phyloP scores from a whole-genome alignment of 1,140 invertebrate species.

The Capitella teleta region DNA sequence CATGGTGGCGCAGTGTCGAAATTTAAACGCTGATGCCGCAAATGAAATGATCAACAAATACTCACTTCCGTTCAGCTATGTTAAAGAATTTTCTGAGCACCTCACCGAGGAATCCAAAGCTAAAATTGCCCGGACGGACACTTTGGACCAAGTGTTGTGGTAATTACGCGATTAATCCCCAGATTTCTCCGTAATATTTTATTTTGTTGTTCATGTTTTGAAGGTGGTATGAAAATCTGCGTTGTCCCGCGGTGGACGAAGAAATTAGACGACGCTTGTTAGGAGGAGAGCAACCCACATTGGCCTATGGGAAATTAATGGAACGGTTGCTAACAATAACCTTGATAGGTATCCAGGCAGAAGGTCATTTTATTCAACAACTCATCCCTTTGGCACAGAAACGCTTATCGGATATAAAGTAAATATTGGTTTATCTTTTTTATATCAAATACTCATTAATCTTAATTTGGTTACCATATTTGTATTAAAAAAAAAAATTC shows the following conservation, averaged over 20 bases:
- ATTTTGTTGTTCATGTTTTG: slow-evolving; percentile 1
- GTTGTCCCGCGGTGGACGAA: slow-evolving; percentile 23
- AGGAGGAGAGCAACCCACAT: slow-evolving; percentile 17
- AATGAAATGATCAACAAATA: slow-evolving; percentile 22
- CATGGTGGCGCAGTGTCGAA: slow-evolving; percentile 15
- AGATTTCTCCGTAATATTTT: neutral
- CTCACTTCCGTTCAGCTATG: slow-evolving; percentile 24
- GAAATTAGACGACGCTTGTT: slow-evolving; percentile 20
- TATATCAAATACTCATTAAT: too few relatives aligned
- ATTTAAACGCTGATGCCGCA: slow-evolving; percentile 24
- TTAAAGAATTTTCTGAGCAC: slow-evolving; percentile 19
- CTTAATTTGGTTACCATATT: too few relatives aligned
- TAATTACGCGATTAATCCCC: slow-evolving; percentile 12
- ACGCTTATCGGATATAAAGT: too few relatives aligned
- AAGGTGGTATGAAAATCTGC: slow-evolving; percentile 38
- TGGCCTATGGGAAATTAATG: slow-evolving; percentile 36
- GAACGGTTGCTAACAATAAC: slow-evolving; percentile 29
- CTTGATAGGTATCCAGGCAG: slow-evolving; percentile 15
- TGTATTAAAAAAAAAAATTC: too few relatives aligned
- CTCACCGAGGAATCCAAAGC: slow-evolving; percentile 23
- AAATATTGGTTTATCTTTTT: too few relatives aligned
- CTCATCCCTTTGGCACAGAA: neutral
- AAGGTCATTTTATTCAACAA: neutral
- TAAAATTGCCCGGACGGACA: slow-evolving; percentile 20
- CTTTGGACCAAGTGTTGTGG: slow-evolving; percentile 32